These are phyloP conservation scores for Sinopyrophorus schimmeli DNA, from an alignment of 2,888 invertebrate species.

Conservation along the genomic window DNA sequence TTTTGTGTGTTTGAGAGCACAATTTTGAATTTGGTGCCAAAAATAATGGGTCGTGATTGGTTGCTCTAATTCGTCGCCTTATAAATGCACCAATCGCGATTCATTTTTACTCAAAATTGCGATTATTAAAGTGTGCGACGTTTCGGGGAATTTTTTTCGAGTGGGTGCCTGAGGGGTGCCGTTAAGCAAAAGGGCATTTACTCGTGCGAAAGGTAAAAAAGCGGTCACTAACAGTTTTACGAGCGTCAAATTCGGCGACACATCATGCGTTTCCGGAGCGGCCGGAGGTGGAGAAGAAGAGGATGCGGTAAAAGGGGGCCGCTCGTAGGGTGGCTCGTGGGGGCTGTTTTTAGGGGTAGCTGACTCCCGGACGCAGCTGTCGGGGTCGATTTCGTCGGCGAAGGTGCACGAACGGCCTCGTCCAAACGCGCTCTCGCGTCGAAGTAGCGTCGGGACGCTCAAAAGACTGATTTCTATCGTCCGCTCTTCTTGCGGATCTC, in stretches of 20 bases:
- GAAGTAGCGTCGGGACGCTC: constrained; percentile 33
- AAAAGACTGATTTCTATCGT: constrained; percentile 31
- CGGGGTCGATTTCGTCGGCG: constrained; percentile 36
- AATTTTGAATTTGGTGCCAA: too few relatives aligned
- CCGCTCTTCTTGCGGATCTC: constrained; percentile 27
- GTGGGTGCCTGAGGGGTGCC: too few relatives aligned
- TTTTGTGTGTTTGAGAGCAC: too few relatives aligned
- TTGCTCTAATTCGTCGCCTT: too few relatives aligned
- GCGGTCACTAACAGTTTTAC: constrained; percentile 22
- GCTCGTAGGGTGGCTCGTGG: constrained; percentile 23
- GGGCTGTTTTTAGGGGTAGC: constrained; percentile 30
- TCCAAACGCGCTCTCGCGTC: constrained; percentile 33
- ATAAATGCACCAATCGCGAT: too few relatives aligned
- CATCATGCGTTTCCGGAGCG: constrained; percentile 31
- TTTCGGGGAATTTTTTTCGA: too few relatives aligned
- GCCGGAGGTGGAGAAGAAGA: constrained; percentile 28
- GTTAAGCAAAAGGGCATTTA: too few relatives aligned
- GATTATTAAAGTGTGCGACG: too few relatives aligned
- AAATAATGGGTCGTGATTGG: too few relatives aligned
- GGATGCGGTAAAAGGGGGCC: constrained; percentile 30
- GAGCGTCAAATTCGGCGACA: constrained; percentile 28
- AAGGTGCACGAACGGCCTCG: constrained; percentile 29
- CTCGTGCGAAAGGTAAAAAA: constrained; percentile 13
- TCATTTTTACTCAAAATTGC: too few relatives aligned
- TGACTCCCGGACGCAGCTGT: constrained; percentile 37